Conservation (phyloP, 2,113 vertebrate genomes). For the Andinoacara biseriatus region DNA sequence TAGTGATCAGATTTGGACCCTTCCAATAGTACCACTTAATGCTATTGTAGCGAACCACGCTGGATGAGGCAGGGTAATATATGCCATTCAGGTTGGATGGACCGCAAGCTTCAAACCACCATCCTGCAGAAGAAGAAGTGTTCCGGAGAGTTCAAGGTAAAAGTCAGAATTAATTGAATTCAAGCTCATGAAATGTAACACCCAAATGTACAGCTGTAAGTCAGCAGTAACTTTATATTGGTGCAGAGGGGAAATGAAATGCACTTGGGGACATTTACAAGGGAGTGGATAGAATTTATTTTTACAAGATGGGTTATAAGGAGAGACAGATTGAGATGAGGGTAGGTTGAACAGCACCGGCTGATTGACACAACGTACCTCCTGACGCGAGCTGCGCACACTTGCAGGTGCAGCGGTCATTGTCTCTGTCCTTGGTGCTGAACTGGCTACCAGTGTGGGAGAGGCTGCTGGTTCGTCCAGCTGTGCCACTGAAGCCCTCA, state of each 20-base stretch:
- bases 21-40: constrained; percentile 91
- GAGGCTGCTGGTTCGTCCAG: constrained; percentile 81
- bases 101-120: constrained; percentile 89
- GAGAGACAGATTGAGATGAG: constrained; percentile 8
- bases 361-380: constrained; percentile 64
- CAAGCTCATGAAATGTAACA: constrained; percentile 54
- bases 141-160: constrained; percentile 19
- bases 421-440: constrained; percentile 85
- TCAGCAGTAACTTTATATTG: constrained; percentile 60
- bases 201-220: constrained; percentile 43
- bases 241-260: constrained; percentile 52
- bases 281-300: constrained; percentile 8
- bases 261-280: constrained; percentile 54
- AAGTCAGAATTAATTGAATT: constrained; percentile 45
- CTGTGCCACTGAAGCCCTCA: constrained; percentile 77
- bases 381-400: constrained; percentile 81
- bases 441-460: constrained; percentile 79
- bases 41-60: constrained; percentile 81
- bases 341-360: not conserved
- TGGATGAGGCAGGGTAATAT: constrained; percentile 79
- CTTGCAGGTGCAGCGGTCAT: constrained; percentile 81
- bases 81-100: constrained; percentile 87
- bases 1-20: constrained; percentile 80
- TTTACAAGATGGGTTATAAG: constrained; percentile 15
- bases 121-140: constrained; percentile 68